These are phyloP conservation scores for Abscondita cerata DNA, from an alignment of 2,888 invertebrate genomes.

Conservation along the genomic window DNA sequence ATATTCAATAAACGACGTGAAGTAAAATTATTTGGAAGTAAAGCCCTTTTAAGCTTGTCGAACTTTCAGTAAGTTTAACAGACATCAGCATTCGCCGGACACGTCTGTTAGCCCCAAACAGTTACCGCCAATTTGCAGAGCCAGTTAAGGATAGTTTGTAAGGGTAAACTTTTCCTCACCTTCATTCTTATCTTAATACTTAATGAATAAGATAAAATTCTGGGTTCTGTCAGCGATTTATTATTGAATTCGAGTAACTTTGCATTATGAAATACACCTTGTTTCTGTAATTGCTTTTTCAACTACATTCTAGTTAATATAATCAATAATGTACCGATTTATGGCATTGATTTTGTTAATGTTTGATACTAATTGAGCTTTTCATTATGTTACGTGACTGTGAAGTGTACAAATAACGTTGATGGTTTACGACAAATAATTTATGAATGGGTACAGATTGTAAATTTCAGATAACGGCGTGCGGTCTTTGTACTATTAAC, in stretches of 20 bases:
- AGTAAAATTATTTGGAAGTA: constrained; percentile 6
- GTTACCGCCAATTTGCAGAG: constrained; percentile 43
- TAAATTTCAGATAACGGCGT: no score
- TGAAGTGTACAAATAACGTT: no score
- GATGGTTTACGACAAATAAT: no score
- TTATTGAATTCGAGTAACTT: constrained; percentile 15
- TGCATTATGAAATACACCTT: no score
- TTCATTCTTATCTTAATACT: constrained; percentile 25
- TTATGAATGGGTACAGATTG: no score
- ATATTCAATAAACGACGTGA: constrained; percentile 9
- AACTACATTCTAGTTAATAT: no score
- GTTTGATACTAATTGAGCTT: no score
- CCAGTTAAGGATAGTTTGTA: constrained; percentile 35
- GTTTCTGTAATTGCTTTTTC: no score
- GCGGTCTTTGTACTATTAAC: no score
- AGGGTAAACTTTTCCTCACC: constrained; percentile 31
- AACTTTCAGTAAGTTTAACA: constrained; percentile 28
- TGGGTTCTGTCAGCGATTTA: constrained; percentile 20
- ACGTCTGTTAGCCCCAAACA: constrained; percentile 41
- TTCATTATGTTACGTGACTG: no score
- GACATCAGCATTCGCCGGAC: constrained; percentile 33
- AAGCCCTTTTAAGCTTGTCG: constrained; percentile 22
- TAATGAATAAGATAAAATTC: constrained; percentile 29
- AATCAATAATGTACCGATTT: no score
- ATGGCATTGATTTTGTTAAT: no score